Conservation (phyloP, 30 jellyfish, hydroid and myxozoan genomes). For the Hydra vulgaris region DNA sequence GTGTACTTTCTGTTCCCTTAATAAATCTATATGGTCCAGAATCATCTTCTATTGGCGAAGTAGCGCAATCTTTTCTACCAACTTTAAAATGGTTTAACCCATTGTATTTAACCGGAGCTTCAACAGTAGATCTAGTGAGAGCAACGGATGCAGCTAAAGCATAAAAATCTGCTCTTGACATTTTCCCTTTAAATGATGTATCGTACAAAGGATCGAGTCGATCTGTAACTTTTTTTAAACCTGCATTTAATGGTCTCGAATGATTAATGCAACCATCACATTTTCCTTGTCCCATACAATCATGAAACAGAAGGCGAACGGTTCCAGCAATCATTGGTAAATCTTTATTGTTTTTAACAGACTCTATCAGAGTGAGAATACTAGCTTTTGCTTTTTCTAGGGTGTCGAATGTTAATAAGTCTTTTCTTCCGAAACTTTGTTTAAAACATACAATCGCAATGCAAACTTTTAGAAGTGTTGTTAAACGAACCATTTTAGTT, state of each 20-base stretch:
- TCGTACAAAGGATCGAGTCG: constrained; percentile 16
- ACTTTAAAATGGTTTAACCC: constrained; percentile 4
- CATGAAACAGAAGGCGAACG: constrained; percentile 27
- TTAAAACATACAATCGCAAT: too few relatives aligned
- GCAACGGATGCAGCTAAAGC: constrained; percentile 21
- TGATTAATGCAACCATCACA: constrained; percentile 31
- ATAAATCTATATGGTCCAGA: not conserved
- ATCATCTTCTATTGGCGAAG: constrained; percentile 25
- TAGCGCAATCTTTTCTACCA: constrained; percentile 16
- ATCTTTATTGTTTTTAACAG: not conserved
- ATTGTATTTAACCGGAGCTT: not conserved
- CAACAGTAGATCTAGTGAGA: constrained; percentile 13
- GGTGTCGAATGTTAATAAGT: too few relatives aligned
- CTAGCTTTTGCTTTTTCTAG: not conserved
- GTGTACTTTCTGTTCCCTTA: not conserved
- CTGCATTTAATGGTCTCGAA: not conserved
- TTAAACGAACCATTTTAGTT: too few relatives aligned
- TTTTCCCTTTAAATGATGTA: not conserved
- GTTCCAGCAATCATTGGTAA: constrained; percentile 15
- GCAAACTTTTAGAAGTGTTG: too few relatives aligned
- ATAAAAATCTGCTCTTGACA: constrained; percentile 33
- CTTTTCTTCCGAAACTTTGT: too few relatives aligned
- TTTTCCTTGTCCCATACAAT: constrained; percentile 18
- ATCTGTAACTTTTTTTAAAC: constrained; percentile 1
- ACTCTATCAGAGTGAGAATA: not conserved